Base-by-base conservation (phyloP, 2,113 vertebrate genomes). In the Chelonoidis abingdonii region DNA sequence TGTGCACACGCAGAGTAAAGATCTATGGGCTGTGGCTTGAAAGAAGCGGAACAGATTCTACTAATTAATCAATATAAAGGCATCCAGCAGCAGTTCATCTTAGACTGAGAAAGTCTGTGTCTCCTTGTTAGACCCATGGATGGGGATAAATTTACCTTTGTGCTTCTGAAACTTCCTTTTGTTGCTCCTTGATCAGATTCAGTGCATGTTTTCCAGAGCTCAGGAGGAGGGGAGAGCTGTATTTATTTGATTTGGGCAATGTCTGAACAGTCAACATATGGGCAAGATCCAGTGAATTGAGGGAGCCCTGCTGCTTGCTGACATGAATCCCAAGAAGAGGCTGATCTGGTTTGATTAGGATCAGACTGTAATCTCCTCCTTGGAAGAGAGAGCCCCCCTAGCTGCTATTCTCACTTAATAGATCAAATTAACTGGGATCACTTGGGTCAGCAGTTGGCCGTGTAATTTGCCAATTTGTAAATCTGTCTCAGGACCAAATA, bases 41-140 rank as follows among this genome's bases (percentile, higher is more conserved):
- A 38, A 38, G n/a, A 72, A 72, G 35, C n/a, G 11, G n/a, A 72
- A 72, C n/a, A 72, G 19, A 72, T 72, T 19, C n/a, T 21, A 38
- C 65, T 38, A 0, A 9, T 53, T 16, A 47, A 13, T 21, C 0
- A 1, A 0, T 54, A 50, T 17, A 35, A 4, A 79, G 75, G 54
- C 41, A 13, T 35, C 10, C 44, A 3, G 24, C 69, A 56, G 87
- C 47, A 80, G 57, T 35, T 85, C 27, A 4, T 59, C 38, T 79
- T n/a, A 31, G 49, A 44, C 49, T 78, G n/a, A 8, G 1, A 4
- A 2, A n/a, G n/a, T 80, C 76, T 56, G 0, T 81, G 1, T 81
- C 38, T 87, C 69, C 79, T 31, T 47, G 62, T 84, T 69, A 25
- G 53, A 10, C 53, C 72, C 8, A 4, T 1, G 57, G n/a, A 27